Evolutionary conservation across 1,140 invertebrate genomes (phyloP).

Genomic region (Aphelinus atriplicis): DNA sequence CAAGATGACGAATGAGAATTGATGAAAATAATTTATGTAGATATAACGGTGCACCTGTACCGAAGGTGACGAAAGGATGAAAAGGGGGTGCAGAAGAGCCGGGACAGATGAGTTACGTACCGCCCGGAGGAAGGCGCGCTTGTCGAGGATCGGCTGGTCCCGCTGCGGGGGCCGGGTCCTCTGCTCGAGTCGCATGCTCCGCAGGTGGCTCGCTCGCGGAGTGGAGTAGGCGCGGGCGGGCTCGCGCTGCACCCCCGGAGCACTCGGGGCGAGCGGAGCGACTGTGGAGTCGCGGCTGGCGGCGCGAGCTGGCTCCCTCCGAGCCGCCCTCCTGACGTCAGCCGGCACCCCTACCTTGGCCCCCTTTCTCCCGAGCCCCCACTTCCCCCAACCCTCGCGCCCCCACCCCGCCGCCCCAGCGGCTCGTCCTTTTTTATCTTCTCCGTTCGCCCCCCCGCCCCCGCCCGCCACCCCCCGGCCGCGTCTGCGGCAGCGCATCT

Average conservation of each 20-base stretch:
- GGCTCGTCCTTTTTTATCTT: neutral
- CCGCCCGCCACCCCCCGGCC: neutral
- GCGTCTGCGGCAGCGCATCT: too few species aligned
- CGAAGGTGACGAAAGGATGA: too few species aligned
- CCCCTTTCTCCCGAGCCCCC: conserved; percentile 19
- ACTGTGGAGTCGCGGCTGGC: neutral
- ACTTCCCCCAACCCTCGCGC: neutral
- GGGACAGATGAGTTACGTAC: too few species aligned
- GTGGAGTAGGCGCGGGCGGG: neutral
- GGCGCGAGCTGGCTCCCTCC: neutral
- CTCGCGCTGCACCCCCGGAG: conserved; percentile 27
- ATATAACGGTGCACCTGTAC: too few species aligned
- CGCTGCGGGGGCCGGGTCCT: too few species aligned
- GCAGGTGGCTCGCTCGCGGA: too few species aligned
- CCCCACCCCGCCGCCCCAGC: neutral
- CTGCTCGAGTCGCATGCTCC: too few species aligned
- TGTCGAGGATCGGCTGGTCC: too few species aligned
- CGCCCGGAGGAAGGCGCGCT: too few species aligned
- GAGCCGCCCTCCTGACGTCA: conserved; percentile 24
- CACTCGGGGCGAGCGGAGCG: conserved; percentile 19
- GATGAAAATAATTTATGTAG: too few species aligned
- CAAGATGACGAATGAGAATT: too few species aligned
- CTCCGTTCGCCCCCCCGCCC: neutral
- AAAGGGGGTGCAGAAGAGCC: too few species aligned
- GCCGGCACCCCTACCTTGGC: conserved; percentile 34